Evolutionary conservation across 2,113 vertebrate species (phyloP).

Genomic region (Anas platyrhynchos): DNA sequence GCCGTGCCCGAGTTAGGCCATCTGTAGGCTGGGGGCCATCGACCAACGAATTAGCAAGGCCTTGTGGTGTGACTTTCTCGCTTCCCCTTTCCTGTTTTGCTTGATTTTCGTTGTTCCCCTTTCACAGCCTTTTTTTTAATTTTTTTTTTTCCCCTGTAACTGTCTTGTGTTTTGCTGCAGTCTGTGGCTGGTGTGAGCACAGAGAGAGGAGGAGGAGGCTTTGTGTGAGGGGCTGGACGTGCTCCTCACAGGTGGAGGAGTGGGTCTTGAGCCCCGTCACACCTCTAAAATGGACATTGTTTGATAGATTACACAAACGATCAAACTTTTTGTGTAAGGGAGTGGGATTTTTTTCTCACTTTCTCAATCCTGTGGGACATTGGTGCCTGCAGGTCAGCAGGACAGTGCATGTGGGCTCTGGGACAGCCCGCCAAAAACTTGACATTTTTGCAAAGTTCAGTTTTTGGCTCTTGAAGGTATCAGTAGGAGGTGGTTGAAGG

Average conservation of each 20-base stretch:
- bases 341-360: neutral
- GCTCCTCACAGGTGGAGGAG: neutral
- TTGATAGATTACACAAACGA: neutral
- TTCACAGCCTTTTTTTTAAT: neutral
- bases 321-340: neutral
- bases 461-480: neutral
- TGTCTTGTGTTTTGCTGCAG: neutral
- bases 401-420: too few species aligned
- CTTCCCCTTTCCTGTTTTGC: neutral
- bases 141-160: neutral
- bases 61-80: neutral
- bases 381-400: too few species aligned
- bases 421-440: too few species aligned
- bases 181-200: accelerated
- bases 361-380: neutral
- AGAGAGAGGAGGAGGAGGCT: neutral
- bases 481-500: neutral
- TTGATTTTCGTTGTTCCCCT: neutral
- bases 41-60: accelerated
- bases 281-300: neutral
- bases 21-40: accelerated
- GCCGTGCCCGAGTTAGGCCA: neutral
- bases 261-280: accelerated
- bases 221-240: accelerated
- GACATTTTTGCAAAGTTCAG: too few species aligned